Evolutionary conservation across 2,113 vertebrate species (phyloP).

Genomic region (Nannobrachium achirus): DNA sequence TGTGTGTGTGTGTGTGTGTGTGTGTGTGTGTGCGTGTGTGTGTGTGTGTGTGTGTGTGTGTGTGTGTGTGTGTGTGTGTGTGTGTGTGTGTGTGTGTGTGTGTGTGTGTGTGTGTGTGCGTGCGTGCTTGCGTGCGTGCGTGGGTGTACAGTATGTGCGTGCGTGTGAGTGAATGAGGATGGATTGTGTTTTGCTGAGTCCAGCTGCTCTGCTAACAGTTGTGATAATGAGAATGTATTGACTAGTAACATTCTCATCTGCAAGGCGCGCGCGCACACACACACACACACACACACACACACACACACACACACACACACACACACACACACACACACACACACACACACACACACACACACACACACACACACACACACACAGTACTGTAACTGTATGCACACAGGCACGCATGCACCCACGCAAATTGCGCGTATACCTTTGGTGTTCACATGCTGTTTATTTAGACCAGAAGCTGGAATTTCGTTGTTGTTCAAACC

Average conservation of each 20-base stretch:
- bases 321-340: conserved; percentile 13
- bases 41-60: background rate
- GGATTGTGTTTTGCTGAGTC: background rate
- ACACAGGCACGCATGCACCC: no score
- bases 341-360: conserved; percentile 32
- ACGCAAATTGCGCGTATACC: no score
- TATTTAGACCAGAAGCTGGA: no score
- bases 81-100: conserved; percentile 6
- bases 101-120: conserved; percentile 4
- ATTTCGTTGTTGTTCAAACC: no score
- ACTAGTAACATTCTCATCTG: no score
- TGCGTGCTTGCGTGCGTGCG: conserved; percentile 1
- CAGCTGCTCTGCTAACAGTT: background rate
- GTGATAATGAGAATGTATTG: no score
- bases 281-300: conserved; percentile 6
- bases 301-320: conserved; percentile 8
- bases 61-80: background rate
- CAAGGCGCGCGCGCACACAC: background rate
- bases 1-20: background rate
- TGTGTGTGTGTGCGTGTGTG: background rate
- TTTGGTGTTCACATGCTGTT: no score
- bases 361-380: conserved; percentile 7
- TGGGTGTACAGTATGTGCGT: background rate
- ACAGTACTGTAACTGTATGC: no score
- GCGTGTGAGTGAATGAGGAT: background rate